Percentiles rank a stretch among this genome's conserved stretches.
These are phyloP conservation scores for Diarsia brunnea DNA, from an alignment of 2,888 invertebrate species.

Conservation along the genomic window DNA sequence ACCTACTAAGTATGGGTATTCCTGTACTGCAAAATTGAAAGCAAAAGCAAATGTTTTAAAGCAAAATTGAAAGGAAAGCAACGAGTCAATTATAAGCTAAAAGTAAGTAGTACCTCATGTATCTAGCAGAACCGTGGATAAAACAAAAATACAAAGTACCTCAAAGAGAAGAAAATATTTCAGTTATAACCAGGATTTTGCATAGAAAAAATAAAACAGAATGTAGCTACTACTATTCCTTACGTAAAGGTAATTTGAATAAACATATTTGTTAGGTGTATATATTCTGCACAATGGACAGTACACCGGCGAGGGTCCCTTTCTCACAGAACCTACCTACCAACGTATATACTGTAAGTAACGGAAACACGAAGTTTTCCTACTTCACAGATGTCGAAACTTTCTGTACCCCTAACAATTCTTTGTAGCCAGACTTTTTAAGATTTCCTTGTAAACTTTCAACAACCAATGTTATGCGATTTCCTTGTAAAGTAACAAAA, in stretches of 20 bases:
- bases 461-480: constrained; percentile 7
- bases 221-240: constrained; percentile 3
- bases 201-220: constrained; percentile 17
- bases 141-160: background rate
- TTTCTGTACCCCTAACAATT: constrained; percentile 37
- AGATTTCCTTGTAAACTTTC: constrained; percentile 25
- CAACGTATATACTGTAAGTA: constrained; percentile 17
- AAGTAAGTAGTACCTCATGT: no score
- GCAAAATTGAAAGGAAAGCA: no score
- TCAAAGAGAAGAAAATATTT: background rate
- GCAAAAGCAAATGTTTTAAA: background rate
- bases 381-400: constrained; percentile 31
- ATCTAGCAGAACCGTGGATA: background rate
- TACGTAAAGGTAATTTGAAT: constrained; percentile 34
- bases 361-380: constrained; percentile 38
- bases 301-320: background rate
- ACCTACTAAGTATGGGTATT: background rate
- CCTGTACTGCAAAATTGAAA: background rate
- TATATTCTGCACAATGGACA: constrained; percentile 19
- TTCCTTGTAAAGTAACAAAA: no score
- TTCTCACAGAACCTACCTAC: constrained; percentile 7
- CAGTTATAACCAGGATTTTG: constrained; percentile 14
- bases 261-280: constrained; percentile 28
- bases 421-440: constrained; percentile 35
- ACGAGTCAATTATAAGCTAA: no score